Percentiles rank a stretch among this genome's conserved stretches.
phyloP scores from a whole-genome alignment of 2,888 invertebrate genomes.

The Leucoptera coffeella region DNA sequence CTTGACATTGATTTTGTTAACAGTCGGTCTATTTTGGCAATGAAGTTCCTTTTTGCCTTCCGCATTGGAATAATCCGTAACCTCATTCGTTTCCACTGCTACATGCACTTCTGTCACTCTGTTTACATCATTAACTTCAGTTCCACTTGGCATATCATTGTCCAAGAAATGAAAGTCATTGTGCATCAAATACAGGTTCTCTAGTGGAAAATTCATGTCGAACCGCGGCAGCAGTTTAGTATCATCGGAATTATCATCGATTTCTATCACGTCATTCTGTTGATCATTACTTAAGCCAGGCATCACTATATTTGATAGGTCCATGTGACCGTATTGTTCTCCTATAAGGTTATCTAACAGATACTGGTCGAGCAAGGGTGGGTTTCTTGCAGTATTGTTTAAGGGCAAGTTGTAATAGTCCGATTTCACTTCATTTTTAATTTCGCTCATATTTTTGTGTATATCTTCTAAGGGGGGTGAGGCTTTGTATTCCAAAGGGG shows the following conservation, averaged over 20 bases:
- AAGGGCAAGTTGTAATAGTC: conserved; percentile 31
- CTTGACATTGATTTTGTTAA: conserved; percentile 43
- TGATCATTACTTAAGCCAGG: conserved; percentile 23
- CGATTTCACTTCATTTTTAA: conserved; percentile 42
- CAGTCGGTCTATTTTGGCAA: conserved; percentile 25
- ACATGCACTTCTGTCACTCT: conserved; percentile 30
- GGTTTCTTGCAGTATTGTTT: conserved; percentile 18
- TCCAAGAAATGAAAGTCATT: conserved; percentile 41
- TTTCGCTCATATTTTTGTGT: conserved; percentile 36
- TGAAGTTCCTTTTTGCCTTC: too few species aligned
- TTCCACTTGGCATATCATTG: conserved; percentile 21
- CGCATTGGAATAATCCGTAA: too few species aligned
- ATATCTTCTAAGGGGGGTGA: conserved; percentile 41
- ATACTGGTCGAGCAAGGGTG: conserved; percentile 32
- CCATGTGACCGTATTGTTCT: conserved; percentile 33
- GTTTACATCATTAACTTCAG: conserved; percentile 20
- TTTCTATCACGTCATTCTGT: conserved; percentile 39
- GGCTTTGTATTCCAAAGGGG: conserved; percentile 32
- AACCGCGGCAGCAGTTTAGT: conserved; percentile 32
- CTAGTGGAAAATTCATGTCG: conserved; percentile 36
- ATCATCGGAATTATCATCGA: conserved; percentile 43
- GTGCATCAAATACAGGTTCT: conserved; percentile 35
- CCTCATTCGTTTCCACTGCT: too few species aligned
- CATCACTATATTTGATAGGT: conserved; percentile 23
- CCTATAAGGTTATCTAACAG: conserved; percentile 37